These are phyloP conservation scores for Micronycteris hirsuta DNA, from an alignment of 2,113 vertebrate genomes.

Conservation along the genomic window DNA sequence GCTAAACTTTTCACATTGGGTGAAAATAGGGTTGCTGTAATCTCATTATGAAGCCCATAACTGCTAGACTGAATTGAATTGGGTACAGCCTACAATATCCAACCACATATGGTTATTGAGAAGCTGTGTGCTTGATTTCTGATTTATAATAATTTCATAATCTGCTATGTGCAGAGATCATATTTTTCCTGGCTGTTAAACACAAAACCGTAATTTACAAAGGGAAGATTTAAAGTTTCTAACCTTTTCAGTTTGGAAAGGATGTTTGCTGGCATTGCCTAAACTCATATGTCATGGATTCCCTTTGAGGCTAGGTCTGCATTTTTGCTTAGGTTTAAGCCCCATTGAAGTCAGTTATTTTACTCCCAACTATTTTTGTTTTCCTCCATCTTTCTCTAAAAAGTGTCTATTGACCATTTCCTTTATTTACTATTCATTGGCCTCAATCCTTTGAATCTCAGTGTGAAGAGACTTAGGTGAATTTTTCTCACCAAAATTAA, in stretches of 20 bases:
- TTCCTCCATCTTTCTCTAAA: neutral
- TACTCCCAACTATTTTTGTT: neutral
- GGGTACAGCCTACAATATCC: neutral
- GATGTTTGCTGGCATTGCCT: too few species aligned
- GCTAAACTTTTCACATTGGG: neutral
- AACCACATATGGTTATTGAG: neutral
- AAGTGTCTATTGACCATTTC: neutral
- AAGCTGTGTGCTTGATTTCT: constrained; percentile 21
- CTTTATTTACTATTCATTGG: neutral
- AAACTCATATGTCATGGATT: neutral
- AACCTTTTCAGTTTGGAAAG: neutral
- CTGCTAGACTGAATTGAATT: neutral
- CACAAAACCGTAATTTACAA: constrained; percentile 13
- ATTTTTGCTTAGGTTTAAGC: too few species aligned
- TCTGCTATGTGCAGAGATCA: neutral
- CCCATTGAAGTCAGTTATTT: neutral
- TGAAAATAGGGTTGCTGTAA: neutral
- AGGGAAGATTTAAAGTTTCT: neutral
- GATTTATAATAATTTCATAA: neutral
- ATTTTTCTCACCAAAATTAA: neutral
- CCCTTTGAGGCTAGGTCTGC: too few species aligned
- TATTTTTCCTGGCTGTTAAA: constrained; percentile 1
- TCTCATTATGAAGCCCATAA: neutral
- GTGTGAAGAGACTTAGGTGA: neutral
- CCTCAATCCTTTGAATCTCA: neutral